A percentile compares a stretch with the other conserved stretches of the same genome.
Conservation (phyloP, 2,113 vertebrate species). For the Osmerus mordax region DNA sequence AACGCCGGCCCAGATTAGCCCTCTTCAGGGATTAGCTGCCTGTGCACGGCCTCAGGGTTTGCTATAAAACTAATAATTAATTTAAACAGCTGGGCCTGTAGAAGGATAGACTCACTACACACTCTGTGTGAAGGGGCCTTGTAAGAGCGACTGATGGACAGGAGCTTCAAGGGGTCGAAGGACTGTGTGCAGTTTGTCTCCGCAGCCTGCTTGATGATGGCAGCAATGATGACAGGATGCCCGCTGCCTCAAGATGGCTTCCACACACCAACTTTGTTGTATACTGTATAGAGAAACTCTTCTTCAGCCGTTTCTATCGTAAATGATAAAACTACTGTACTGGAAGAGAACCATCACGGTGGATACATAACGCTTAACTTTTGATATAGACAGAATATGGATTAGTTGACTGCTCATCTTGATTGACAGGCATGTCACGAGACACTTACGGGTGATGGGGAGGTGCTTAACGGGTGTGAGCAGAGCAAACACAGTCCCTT, state of each 20-base stretch:
- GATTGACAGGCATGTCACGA: slow-evolving; percentile 29
- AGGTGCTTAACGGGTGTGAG: slow-evolving; percentile 19
- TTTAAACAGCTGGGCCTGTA: slow-evolving; percentile 75
- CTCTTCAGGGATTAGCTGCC: slow-evolving; percentile 81
- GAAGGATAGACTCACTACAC: slow-evolving; percentile 69
- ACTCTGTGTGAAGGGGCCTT: slow-evolving; percentile 46
- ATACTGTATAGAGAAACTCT: too few relatives aligned
- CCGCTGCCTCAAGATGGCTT: not conserved
- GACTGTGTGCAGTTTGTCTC: slow-evolving; percentile 33
- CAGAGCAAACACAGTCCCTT: slow-evolving; percentile 3
- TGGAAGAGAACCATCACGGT: not conserved
- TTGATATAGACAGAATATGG: not conserved
- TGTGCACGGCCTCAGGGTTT: slow-evolving; percentile 76
- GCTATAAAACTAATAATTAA: slow-evolving; percentile 86
- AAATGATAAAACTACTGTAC: not conserved
- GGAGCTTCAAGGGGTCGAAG: slow-evolving; percentile 31
- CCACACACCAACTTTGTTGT: not conserved
- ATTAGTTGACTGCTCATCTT: slow-evolving; percentile 4
- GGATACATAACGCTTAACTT: slow-evolving; percentile 4
- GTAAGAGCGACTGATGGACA: slow-evolving; percentile 62
- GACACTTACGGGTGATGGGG: slow-evolving; percentile 21
- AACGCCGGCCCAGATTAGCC: slow-evolving; percentile 78
- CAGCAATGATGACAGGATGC: not conserved
- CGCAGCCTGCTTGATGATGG: slow-evolving; percentile 4
- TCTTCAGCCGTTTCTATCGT: too few relatives aligned